These are phyloP conservation scores for Percopsis transmontana DNA, from an alignment of 2,113 vertebrate species.

Conservation along the genomic window DNA sequence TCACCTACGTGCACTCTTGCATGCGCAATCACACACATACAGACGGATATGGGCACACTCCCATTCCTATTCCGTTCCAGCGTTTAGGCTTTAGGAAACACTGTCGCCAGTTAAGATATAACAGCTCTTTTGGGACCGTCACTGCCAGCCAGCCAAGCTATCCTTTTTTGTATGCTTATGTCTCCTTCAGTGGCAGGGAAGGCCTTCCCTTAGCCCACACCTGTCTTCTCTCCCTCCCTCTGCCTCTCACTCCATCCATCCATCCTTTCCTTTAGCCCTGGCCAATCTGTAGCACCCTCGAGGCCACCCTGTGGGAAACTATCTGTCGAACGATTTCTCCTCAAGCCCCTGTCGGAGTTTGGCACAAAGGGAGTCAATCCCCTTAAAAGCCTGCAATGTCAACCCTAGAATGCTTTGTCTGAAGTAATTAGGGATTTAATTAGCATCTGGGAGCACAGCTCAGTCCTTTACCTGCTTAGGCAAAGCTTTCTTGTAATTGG, in stretches of 20 bases:
- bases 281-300: constrained; percentile 12
- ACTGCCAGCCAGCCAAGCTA: constrained; percentile 47
- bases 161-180: constrained; percentile 45
- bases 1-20: constrained; percentile 13
- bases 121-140: constrained; percentile 42
- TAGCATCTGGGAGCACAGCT: too few species aligned
- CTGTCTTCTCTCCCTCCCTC: constrained; percentile 1
- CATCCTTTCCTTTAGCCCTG: constrained; percentile 22
- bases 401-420: too few species aligned
- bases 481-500: too few species aligned
- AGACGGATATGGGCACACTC: not conserved
- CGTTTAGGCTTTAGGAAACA: constrained; percentile 45
- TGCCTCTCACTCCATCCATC: constrained; percentile 16
- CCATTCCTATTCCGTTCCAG: constrained; percentile 38
- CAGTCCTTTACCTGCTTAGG: too few species aligned
- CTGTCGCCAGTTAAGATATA: constrained; percentile 31
- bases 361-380: constrained; percentile 49
- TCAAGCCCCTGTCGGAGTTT: constrained; percentile 39
- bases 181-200: constrained; percentile 38
- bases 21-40: constrained; percentile 4
- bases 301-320: constrained; percentile 38
- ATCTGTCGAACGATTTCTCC: constrained; percentile 56
- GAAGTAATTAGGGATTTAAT: too few species aligned
- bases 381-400: constrained; percentile 26
- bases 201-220: constrained; percentile 25